A percentile compares a stretch with the other conserved stretches of the same genome.
Evolutionary conservation across 2,888 invertebrate species (phyloP).

Genomic region (Dasypogon diadema): DNA sequence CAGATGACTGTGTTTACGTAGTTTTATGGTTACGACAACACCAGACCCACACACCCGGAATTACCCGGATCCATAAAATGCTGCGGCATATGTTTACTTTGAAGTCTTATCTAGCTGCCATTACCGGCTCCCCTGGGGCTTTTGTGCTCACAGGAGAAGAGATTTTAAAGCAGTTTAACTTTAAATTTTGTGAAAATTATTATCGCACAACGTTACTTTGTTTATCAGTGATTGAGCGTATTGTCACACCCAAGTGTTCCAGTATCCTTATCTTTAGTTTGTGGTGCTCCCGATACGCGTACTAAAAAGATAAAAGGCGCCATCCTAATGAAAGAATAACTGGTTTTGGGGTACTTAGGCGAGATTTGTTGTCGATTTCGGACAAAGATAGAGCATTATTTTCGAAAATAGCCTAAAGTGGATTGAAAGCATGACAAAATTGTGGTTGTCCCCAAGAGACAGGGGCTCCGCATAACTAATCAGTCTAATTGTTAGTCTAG

Average conservation of each 20-base stretch:
- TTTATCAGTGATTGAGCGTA: conserved; percentile 55
- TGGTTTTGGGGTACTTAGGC: conserved; percentile 49
- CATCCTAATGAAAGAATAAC: conserved; percentile 47
- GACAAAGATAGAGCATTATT: conserved; percentile 39
- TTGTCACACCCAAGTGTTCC: conserved; percentile 51
- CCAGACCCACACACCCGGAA: neutral
- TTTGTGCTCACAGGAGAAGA: neutral
- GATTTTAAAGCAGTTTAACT: conserved; percentile 44
- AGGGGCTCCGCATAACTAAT: no score
- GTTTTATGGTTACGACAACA: neutral
- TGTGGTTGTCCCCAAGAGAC: no score
- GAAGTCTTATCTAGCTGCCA: conserved; percentile 41
- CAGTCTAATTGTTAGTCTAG: no score
- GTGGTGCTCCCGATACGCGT: conserved; percentile 38
- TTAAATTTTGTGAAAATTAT: conserved; percentile 54
- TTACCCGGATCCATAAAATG: conserved; percentile 6
- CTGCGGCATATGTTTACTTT: conserved; percentile 41
- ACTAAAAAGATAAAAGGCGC: conserved; percentile 51
- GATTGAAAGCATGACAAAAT: no score
- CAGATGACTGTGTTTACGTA: conserved; percentile 12
- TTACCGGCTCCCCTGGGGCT: conserved; percentile 17
- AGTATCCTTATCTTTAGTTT: conserved; percentile 52
- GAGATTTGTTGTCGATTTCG: conserved; percentile 53
- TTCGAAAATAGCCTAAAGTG: neutral
- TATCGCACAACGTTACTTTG: conserved; percentile 51